phyloP scores from a whole-genome alignment of 2,113 vertebrate genomes.

The Gasterosteus nipponicus region DNA sequence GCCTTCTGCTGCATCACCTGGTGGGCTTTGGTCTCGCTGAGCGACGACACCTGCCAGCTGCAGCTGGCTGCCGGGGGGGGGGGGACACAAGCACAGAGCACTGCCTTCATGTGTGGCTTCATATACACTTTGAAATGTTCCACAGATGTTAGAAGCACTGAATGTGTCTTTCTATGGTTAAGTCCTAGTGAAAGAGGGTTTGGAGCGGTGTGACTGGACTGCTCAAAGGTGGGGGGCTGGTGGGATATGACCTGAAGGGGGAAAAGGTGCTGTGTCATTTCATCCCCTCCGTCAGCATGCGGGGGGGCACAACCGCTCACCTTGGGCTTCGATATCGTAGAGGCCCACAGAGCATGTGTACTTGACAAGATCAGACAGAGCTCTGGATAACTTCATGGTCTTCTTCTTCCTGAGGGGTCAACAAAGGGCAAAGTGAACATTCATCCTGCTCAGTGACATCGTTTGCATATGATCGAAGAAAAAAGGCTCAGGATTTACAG shows the following conservation, averaged over 20 bases:
- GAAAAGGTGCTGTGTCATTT: no score
- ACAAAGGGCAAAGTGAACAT: background rate
- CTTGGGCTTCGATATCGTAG: slow-evolving; percentile 90
- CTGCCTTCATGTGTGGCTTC: no score
- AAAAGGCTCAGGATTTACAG: background rate
- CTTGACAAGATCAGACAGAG: slow-evolving; percentile 96
- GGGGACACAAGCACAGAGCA: background rate
- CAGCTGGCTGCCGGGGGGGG: slow-evolving; percentile 76
- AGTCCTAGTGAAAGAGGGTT: no score
- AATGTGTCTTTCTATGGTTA: no score
- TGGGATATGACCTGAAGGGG: no score
- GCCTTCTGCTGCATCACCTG: slow-evolving; percentile 96
- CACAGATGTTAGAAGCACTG: background rate
- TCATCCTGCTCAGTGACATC: background rate
- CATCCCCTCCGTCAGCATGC: background rate
- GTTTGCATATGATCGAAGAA: background rate
- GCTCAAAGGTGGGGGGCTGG: no score
- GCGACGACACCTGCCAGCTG: slow-evolving; percentile 96
- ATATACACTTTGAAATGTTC: background rate
- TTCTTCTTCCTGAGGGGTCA: slow-evolving; percentile 87
- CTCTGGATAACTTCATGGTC: slow-evolving; percentile 95
- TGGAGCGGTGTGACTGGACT: no score
- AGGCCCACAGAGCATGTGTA: slow-evolving; percentile 94
- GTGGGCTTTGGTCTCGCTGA: slow-evolving; percentile 96
- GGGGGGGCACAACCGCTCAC: slow-evolving; percentile 68